Evolutionary conservation across 2,113 vertebrate genomes (phyloP).

Genomic region (Mirza zaza): DNA sequence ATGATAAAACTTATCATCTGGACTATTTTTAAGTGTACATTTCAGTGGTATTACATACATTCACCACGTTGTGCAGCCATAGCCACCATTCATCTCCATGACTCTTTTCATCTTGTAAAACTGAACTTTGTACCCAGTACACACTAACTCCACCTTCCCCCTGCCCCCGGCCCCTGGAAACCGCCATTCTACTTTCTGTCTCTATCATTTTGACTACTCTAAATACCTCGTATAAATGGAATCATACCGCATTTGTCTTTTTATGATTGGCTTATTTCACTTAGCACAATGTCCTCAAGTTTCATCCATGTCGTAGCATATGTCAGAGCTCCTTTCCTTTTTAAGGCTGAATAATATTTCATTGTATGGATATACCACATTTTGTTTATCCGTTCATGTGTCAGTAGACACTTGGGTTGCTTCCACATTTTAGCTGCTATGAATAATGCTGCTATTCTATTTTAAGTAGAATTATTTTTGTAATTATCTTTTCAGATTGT

Average conservation of each 20-base stretch:
- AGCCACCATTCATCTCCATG: accelerated
- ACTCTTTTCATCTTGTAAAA: background rate
- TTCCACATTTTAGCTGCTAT: background rate
- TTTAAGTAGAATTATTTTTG: background rate
- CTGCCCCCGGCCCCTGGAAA: background rate
- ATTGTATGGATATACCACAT: no score
- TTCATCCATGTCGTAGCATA: background rate
- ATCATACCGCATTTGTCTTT: background rate
- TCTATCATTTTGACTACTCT: background rate
- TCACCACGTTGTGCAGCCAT: accelerated
- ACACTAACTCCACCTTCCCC: background rate
- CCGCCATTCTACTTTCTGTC: no score
- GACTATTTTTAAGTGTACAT: background rate
- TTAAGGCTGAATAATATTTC: background rate
- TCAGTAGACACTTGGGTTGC: no score
- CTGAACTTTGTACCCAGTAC: no score
- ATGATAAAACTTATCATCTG: background rate
- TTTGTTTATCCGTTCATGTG: background rate
- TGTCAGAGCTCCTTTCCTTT: background rate
- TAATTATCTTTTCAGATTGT: background rate
- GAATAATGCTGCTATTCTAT: background rate
- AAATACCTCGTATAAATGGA: background rate
- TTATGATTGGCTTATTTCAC: background rate
- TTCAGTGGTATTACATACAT: background rate
- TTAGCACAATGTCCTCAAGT: background rate